Evolutionary conservation across 2,797 vertebrate species (phyloP).

Genomic region (Enteromius afrohamiltoni): DNA sequence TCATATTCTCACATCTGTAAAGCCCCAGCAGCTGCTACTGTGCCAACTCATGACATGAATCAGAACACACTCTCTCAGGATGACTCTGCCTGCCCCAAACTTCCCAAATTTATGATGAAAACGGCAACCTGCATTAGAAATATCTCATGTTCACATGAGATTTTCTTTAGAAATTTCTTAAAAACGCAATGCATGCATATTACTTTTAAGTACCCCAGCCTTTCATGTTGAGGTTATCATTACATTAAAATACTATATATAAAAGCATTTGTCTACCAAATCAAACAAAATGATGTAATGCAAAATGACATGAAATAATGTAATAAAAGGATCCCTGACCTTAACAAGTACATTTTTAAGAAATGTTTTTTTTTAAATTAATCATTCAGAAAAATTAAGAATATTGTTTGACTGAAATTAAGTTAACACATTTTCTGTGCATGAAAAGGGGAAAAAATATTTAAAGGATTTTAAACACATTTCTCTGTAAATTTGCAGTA

Average conservation of each 20-base stretch:
- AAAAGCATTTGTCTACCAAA: no score
- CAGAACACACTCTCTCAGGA: conserved; percentile 13
- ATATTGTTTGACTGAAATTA: not conserved
- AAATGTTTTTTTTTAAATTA: not conserved
- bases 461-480: not conserved
- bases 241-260: not conserved
- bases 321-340: not conserved
- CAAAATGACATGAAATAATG: not conserved
- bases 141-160: not conserved
- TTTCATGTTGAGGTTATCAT: not conserved
- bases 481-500: not conserved
- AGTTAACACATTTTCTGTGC: not conserved
- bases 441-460: no score
- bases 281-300: not conserved
- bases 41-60: not conserved
- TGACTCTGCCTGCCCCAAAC: not conserved
- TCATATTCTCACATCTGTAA: conserved; percentile 33
- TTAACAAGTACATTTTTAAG: not conserved
- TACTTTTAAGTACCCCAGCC: not conserved
- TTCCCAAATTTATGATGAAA: not conserved
- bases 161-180: not conserved
- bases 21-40: conserved; percentile 19
- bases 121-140: not conserved
- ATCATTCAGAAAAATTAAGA: no score
- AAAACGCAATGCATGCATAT: not conserved